Evolutionary conservation across 2,797 vertebrate genomes (phyloP).

Genomic region (Clarias laeviceps): DNA sequence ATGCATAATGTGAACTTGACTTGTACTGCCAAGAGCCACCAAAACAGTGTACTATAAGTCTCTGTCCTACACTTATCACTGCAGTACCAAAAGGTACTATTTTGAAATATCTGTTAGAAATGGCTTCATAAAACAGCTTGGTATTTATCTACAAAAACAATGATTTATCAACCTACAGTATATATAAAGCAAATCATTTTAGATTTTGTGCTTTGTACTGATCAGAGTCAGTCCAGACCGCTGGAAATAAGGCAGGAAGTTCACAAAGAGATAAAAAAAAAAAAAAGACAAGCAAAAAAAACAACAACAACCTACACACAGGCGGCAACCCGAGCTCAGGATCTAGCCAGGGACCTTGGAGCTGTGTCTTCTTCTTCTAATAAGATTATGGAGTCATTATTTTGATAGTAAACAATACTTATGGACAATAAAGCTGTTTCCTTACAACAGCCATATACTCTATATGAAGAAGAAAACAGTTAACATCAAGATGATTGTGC

Average conservation of each 20-base stretch:
- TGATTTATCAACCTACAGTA: neutral
- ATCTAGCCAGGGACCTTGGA: neutral
- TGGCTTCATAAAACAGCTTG: neutral
- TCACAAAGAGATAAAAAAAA: neutral
- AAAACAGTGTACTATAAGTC: too few species aligned
- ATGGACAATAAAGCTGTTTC: neutral
- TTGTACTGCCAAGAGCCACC: neutral
- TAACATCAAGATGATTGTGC: conserved; percentile 1
- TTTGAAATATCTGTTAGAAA: neutral
- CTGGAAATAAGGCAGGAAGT: neutral
- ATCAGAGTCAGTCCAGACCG: neutral
- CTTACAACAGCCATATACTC: neutral
- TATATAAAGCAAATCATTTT: neutral
- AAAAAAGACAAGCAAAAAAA: too few species aligned
- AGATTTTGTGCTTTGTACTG: neutral
- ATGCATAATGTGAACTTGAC: neutral
- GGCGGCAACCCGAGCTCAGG: neutral
- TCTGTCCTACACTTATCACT: neutral
- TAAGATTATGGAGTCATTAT: neutral
- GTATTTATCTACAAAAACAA: neutral
- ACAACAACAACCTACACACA: neutral
- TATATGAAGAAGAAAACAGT: neutral
- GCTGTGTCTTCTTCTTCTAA: neutral
- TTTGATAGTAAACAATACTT: neutral
- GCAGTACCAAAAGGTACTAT: neutral